These are phyloP conservation scores for Pangasius sanitwongsei DNA, from an alignment of 2,797 vertebrate species.

Conservation along the genomic window DNA sequence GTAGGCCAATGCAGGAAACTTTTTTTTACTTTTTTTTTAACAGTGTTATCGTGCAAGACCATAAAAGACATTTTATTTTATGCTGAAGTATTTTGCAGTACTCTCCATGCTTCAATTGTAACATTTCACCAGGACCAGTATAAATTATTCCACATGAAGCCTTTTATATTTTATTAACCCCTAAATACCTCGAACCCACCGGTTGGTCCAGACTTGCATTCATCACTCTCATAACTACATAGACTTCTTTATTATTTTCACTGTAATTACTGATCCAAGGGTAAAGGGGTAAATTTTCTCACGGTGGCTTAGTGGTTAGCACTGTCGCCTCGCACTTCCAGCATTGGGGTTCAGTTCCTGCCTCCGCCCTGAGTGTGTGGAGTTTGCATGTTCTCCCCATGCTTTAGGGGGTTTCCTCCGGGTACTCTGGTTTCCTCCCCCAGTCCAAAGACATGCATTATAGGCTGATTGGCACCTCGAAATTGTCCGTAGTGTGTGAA, in stretches of 20 bases:
- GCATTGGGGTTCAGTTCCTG: too few relatives aligned
- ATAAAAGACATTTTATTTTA: not conserved
- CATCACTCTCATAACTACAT: not conserved
- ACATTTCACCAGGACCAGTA: not conserved
- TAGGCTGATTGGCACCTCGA: too few relatives aligned
- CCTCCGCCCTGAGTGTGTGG: too few relatives aligned
- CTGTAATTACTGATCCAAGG: not conserved
- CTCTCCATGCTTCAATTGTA: not conserved
- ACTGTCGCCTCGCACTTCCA: too few relatives aligned
- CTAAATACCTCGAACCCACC: not conserved
- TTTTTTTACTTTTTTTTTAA: too few relatives aligned
- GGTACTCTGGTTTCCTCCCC: too few relatives aligned
- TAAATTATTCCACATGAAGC: not conserved
- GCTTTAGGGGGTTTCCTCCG: too few relatives aligned
- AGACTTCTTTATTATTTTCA: not conserved
- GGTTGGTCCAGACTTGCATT: not conserved
- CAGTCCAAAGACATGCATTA: too few relatives aligned
- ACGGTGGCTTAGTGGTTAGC: too few relatives aligned
- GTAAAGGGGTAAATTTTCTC: not conserved
- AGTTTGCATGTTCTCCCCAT: too few relatives aligned
- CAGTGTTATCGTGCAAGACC: not conserved
- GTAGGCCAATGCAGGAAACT: not conserved
- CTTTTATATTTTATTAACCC: not conserved
- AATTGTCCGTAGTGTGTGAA: too few relatives aligned
- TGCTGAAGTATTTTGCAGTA: constrained; percentile 1